Conservation (phyloP, 2,113 vertebrate species). For the Pomatorhinus ruficollis region DNA sequence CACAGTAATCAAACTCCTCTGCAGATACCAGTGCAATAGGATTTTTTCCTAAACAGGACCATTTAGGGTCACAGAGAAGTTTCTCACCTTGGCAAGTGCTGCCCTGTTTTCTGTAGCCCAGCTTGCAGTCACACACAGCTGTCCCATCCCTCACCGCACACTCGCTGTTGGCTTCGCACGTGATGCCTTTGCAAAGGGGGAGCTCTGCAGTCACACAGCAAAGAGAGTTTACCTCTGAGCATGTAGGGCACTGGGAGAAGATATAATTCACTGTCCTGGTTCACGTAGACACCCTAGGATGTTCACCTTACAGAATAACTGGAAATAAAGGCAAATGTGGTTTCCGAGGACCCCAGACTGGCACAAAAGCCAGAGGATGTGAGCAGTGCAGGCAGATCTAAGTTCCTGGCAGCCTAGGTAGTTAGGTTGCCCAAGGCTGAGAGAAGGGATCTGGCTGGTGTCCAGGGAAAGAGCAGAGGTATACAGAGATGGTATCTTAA, state of each 20-base stretch:
- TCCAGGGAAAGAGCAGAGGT: not conserved
- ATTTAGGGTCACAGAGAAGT: not conserved
- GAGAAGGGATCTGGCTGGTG: not conserved
- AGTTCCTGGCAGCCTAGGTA: not conserved
- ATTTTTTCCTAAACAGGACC: not conserved
- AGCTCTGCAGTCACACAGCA: conserved; percentile 75
- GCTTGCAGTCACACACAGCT: conserved; percentile 81
- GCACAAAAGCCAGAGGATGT: not conserved
- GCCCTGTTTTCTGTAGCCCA: conserved; percentile 70
- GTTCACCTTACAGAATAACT: not conserved
- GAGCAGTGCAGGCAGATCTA: not conserved
- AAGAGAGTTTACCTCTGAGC: not conserved
- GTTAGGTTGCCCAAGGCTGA: not conserved
- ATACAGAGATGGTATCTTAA: not conserved
- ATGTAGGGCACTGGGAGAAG: not conserved
- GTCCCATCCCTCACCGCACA: conserved; percentile 74
- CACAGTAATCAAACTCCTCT: not conserved
- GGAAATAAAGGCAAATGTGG: not conserved
- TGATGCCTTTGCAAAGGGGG: conserved; percentile 67
- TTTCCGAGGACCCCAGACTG: not conserved
- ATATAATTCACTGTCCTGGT: not conserved
- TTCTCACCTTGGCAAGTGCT: conserved; percentile 68
- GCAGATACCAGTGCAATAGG: not conserved
- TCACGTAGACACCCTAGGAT: not conserved
- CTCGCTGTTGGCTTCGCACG: conserved; percentile 75